A percentile compares a stretch with the other conserved stretches of the same genome.
Evolutionary conservation across 2,113 vertebrate species (phyloP).

Genomic region (Anguilla rostrata): DNA sequence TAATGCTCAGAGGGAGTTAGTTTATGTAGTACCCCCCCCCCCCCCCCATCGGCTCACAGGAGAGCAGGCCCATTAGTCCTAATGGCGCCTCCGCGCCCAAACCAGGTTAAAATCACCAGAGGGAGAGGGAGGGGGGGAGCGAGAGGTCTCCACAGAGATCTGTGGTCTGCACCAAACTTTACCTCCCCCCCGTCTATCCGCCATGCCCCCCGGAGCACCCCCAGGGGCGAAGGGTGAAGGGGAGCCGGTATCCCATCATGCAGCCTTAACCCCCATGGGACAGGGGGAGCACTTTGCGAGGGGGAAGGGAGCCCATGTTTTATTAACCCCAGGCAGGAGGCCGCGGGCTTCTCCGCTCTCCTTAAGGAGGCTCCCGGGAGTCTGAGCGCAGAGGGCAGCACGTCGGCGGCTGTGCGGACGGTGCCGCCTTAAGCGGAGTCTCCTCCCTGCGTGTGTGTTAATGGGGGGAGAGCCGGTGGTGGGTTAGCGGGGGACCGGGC

Average conservation of each 20-base stretch:
- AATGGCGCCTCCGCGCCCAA: conserved; percentile 69
- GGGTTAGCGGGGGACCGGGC: conserved; percentile 74
- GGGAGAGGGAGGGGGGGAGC: no score
- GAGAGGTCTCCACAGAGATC: no score
- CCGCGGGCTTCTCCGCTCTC: not conserved
- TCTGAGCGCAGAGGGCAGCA: not conserved
- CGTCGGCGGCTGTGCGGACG: not conserved
- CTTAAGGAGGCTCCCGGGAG: not conserved
- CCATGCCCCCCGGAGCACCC: conserved; percentile 11
- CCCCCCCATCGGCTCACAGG: conserved; percentile 78
- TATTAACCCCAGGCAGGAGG: not conserved
- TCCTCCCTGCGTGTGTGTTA: conserved; percentile 81
- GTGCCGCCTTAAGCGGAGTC: conserved; percentile 70
- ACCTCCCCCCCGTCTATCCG: conserved; percentile 58
- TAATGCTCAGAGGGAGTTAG: conserved; percentile 62
- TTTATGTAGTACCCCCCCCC: conserved; percentile 79
- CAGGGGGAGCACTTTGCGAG: not conserved
- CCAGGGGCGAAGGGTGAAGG: not conserved
- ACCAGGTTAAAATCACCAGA: conserved; percentile 39
- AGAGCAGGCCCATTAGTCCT: conserved; percentile 79
- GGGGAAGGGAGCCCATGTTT: not conserved
- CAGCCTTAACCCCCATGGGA: not conserved
- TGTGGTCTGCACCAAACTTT: no score
- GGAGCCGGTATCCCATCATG: not conserved
- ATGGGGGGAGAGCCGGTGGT: conserved; percentile 73